These are phyloP conservation scores for Nanorana parkeri DNA, from an alignment of 2,113 vertebrate species.

Conservation along the genomic window DNA sequence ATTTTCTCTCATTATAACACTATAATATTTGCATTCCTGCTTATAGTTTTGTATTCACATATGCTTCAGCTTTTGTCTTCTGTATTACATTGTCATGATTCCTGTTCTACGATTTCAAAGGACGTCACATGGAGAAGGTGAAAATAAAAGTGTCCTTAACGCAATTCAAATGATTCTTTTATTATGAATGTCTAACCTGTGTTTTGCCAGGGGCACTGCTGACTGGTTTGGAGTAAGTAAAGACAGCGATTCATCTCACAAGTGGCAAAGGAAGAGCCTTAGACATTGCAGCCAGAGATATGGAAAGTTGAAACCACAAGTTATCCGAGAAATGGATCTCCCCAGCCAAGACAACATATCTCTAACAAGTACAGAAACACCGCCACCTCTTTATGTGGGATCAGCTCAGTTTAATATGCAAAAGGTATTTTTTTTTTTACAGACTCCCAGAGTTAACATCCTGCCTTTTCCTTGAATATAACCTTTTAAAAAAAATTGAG, in stretches of 20 bases:
- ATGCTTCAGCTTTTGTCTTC: too few species aligned
- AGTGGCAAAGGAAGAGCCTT: constrained; percentile 97
- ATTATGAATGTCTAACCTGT: constrained; percentile 13
- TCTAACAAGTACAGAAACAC: constrained; percentile 93
- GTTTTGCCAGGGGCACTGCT: constrained; percentile 87
- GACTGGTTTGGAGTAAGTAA: constrained; percentile 99
- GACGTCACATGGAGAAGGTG: too few species aligned
- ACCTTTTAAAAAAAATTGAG: too few species aligned
- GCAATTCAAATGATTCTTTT: background rate
- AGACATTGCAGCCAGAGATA: constrained; percentile 97
- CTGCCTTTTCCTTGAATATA: background rate
- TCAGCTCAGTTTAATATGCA: constrained; percentile 94
- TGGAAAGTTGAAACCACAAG: constrained; percentile 94
- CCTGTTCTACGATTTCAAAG: too few species aligned
- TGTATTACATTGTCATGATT: too few species aligned
- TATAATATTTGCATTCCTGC: too few species aligned
- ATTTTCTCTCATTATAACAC: too few species aligned
- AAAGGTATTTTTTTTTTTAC: constrained; percentile 82
- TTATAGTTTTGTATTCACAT: too few species aligned
- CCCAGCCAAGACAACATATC: constrained; percentile 98
- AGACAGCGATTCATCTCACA: constrained; percentile 91
- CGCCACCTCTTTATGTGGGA: constrained; percentile 91
- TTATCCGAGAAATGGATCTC: constrained; percentile 93
- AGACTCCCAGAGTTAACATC: background rate
- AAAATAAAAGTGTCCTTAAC: too few species aligned